Evolutionary conservation across 2,888 invertebrate genomes (phyloP), one percentile per base, ranked within the genome.

Genomic region (Balanococcus diminutus): DNA sequence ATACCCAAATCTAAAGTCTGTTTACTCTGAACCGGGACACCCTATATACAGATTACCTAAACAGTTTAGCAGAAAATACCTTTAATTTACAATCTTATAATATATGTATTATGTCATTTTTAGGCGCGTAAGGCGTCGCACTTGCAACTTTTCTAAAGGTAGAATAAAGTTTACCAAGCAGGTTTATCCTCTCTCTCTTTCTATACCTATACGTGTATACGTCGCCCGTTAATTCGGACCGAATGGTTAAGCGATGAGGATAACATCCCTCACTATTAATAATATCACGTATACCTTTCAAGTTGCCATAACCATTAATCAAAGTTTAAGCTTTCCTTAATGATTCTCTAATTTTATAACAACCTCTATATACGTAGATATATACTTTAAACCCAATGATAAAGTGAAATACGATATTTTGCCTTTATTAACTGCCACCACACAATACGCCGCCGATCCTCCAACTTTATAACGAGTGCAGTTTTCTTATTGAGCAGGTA

Each of bases 311-410:
- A 84, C 84, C 84, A 84, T 84, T 84, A 84, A 84, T 84, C 84
- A 84, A 84, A 84, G 61, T 84, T 83, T 84, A 84, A 84, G 84
- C 84, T 84, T 84, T 67, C 61, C 84, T 56, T 84, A 84, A 84
- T 84, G 84, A 84, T 84, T 84, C 84, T 61, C 84, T 84, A 84
- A 84, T 84, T 84, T 84, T 84, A 84, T 84, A 84, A 84, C 84
- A 84, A 84, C 61, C 84, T 84, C 61, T 56, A 31, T 82, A 56
- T 82, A 82, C 82, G 46, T 72, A 25, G n/a, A n/a, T n/a, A n/a
- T 61, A 61, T 84, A 84, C 84, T 84, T 84, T 84, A 84, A 84
- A 84, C 67, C 84, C 39, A 84, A 84, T 84, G 84, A 84, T 84
- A 61, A 61, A 84, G 84, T 84, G 84, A 84, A 61, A 67, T 84